Evolutionary conservation across 2,113 vertebrate species (phyloP).

Genomic region (Trogon melanurus): DNA sequence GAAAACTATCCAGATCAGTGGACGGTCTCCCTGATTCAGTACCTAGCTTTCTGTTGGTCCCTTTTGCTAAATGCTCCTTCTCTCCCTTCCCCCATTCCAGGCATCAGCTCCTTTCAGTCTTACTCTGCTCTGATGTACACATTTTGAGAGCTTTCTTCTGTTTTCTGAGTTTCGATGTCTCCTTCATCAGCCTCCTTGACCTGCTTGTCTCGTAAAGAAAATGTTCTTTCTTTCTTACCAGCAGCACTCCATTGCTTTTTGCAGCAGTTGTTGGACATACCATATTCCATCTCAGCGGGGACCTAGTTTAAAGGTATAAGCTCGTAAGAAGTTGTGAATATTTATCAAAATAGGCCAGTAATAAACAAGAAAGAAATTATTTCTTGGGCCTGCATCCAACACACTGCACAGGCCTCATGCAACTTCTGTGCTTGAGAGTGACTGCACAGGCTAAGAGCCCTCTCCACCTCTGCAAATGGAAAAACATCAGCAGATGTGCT

Average conservation of each 20-base stretch:
- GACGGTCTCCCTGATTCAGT: not conserved
- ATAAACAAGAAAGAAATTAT: not conserved
- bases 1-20: not conserved
- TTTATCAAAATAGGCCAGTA: not conserved
- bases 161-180: not conserved
- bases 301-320: not conserved
- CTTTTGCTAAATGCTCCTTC: not conserved
- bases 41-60: not conserved
- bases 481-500: not conserved
- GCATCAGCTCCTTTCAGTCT: not conserved
- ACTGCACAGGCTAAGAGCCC: not conserved
- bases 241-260: not conserved
- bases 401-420: not conserved
- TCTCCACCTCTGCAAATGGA: not conserved
- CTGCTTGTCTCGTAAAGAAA: not conserved
- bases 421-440: not conserved
- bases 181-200: not conserved
- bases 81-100: not conserved
- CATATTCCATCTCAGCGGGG: not conserved
- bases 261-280: not conserved
- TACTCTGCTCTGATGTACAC: not conserved
- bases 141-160: not conserved
- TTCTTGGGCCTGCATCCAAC: not conserved
- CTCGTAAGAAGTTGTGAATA: not conserved
- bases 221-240: not conserved